These are phyloP conservation scores for Calephelis virginiensis DNA, from an alignment of 1,140 invertebrate species.

Conservation along the genomic window DNA sequence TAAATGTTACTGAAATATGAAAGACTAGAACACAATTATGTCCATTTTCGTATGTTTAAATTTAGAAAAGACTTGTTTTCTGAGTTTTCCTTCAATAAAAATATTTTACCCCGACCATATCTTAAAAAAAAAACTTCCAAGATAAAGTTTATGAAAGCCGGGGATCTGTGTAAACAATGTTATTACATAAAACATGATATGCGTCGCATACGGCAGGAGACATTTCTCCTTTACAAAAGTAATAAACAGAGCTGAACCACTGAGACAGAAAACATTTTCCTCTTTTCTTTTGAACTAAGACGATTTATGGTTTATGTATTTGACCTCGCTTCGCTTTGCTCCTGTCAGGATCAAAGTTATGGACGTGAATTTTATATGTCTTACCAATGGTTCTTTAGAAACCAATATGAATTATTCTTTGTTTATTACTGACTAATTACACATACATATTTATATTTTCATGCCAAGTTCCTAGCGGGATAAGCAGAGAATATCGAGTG, in stretches of 20 bases:
- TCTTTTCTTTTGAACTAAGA: slow-evolving; percentile 51
- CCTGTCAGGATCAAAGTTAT: slow-evolving; percentile 59
- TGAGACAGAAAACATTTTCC: slow-evolving; percentile 55
- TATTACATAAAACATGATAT: slow-evolving; percentile 15
- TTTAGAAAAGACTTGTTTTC: not conserved
- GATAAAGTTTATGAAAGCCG: slow-evolving; percentile 4
- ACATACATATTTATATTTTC: too few relatives aligned
- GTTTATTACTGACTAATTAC: not conserved
- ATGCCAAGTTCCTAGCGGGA: too few relatives aligned
- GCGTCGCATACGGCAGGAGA: slow-evolving; percentile 20
- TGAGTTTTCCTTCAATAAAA: not conserved
- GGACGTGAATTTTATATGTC: slow-evolving; percentile 44
- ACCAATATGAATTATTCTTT: slow-evolving; percentile 12
- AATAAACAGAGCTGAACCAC: slow-evolving; percentile 53
- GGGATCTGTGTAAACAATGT: slow-evolving; percentile 11
- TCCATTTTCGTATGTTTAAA: not conserved
- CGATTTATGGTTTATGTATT: slow-evolving; percentile 73
- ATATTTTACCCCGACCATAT: not conserved
- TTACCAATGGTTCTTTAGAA: not conserved
- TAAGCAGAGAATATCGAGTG: too few relatives aligned
- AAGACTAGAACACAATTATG: too few relatives aligned
- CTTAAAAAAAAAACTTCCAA: slow-evolving; percentile 1
- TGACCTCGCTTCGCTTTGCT: slow-evolving; percentile 55
- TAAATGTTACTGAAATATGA: too few relatives aligned
- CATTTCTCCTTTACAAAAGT: slow-evolving; percentile 49